These are phyloP conservation scores for Oikopleura albicans DNA, from an alignment of 23 tunicate genomes.

Conservation along the genomic window DNA sequence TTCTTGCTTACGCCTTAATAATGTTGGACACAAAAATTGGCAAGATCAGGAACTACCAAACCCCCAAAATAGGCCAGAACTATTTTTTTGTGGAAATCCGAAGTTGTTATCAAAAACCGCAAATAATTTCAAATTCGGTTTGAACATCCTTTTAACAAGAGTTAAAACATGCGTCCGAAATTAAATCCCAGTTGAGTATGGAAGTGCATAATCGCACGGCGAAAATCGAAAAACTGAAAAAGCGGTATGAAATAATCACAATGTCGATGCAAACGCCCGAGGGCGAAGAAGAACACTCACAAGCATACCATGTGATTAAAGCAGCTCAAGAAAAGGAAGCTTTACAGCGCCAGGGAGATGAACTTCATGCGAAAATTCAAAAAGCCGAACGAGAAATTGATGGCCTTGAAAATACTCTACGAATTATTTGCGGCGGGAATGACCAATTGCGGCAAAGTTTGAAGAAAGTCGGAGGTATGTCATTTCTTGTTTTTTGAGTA, in stretches of 20 bases:
- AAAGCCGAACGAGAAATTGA: slow-evolving; percentile 89
- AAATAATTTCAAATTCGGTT: too few relatives aligned
- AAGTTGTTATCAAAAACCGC: too few relatives aligned
- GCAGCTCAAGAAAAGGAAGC: slow-evolving; percentile 99
- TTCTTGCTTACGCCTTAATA: too few relatives aligned
- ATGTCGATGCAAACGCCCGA: slow-evolving; percentile 92
- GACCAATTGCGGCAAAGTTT: slow-evolving; percentile 44
- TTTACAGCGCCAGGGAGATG: slow-evolving; percentile 75
- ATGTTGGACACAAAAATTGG: too few relatives aligned
- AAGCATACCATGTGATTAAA: slow-evolving; percentile 96
- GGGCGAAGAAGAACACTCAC: slow-evolving; percentile 78
- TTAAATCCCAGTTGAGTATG: slow-evolving; percentile 24
- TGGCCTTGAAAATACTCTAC: slow-evolving; percentile 77
- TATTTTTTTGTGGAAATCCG: too few relatives aligned
- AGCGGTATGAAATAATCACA: slow-evolving; percentile 70
- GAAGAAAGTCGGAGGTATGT: slow-evolving; percentile 31
- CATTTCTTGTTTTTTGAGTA: too few relatives aligned
- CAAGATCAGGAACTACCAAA: too few relatives aligned
- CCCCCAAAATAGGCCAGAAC: too few relatives aligned
- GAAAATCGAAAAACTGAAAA: slow-evolving; percentile 42
- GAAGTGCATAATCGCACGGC: slow-evolving; percentile 73
- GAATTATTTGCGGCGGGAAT: slow-evolving; percentile 67
- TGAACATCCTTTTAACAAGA: too few relatives aligned
- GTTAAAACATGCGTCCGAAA: neutral
- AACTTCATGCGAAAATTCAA: slow-evolving; percentile 62